Base-by-base conservation (phyloP, 2,113 vertebrate species). In the Tetrao urogallus region DNA sequence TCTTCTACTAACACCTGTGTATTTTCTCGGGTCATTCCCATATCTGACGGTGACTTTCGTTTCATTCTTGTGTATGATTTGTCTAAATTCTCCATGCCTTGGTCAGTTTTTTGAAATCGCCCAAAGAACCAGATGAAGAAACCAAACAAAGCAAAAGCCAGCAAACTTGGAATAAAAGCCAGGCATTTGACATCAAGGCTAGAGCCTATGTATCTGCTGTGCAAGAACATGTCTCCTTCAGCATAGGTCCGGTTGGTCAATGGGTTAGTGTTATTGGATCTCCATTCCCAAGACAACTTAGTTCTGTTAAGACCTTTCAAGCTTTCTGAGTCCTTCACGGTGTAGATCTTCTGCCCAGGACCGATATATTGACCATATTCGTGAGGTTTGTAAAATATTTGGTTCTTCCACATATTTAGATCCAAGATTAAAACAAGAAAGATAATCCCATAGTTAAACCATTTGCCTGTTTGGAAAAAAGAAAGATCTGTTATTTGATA, bases 341-440 rank as follows among this genome's bases (percentile, higher is more conserved):
- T 99, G 94, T 98, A 99, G 96, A 99, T 99, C 97, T 99, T 99
- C 96, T 99, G 98, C 3, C 99, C 99, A 9, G 99, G 99, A 34
- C 99, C 99, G 0, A 99, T 98, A 34, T 99, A 99, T 81, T 99
- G 99, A 15, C 99, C 99, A 22, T 99, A 99, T 93, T 99, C 99
- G 30, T 99, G 99, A 94, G 99, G 99, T 90, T 98, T 98, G 96
- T 99, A 99, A 97, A 99, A 99, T 97, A 99, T 99, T 97, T 99
- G 99, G 94, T 99, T 99, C 97, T 99, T 99, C 99, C 99, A 99
- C 99, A 99, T 99, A 97, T 99, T 99, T 24, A 99, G 98, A 96
- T 99, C 99, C 98, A 99, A 97, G 94, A 99, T 99, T 94, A 99
- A 97, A 92, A 99, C 99, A 7, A 99, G 98, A 95, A 99, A 99